Evolutionary conservation across 1,140 invertebrate genomes (phyloP).

Genomic region (Drosophila nannoptera): DNA sequence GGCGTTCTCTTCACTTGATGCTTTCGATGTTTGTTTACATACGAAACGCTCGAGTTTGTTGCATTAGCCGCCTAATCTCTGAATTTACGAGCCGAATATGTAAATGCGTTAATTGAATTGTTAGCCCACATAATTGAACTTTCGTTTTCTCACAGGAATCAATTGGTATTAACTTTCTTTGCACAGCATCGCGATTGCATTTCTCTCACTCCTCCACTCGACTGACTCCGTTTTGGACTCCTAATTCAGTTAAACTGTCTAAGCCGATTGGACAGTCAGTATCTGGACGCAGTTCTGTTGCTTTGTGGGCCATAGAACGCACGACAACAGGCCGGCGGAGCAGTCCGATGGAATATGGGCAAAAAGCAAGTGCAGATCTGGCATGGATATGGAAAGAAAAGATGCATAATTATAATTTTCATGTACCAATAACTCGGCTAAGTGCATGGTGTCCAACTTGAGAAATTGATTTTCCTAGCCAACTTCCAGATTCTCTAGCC

Average conservation of each 20-base stretch:
- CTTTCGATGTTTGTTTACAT: constrained; percentile 41
- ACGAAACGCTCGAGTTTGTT: constrained; percentile 23
- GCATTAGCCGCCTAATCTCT: constrained; percentile 32
- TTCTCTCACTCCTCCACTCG: constrained; percentile 41
- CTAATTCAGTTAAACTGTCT: constrained; percentile 69
- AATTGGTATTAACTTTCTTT: constrained; percentile 57
- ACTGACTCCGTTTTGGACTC: constrained; percentile 71
- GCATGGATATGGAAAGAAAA: constrained; percentile 22
- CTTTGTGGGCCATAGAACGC: constrained; percentile 75
- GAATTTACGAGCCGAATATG: constrained; percentile 61
- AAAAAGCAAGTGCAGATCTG: constrained; percentile 1
- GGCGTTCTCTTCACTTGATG: constrained; percentile 38
- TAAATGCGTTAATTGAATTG: constrained; percentile 61
- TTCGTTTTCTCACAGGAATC: constrained; percentile 35
- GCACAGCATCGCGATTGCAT: constrained; percentile 29
- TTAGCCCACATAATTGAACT: constrained; percentile 35
- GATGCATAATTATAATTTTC: constrained; percentile 72
- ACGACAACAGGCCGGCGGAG: constrained; percentile 56
- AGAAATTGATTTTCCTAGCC: constrained; percentile 66
- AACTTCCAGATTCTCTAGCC: constrained; percentile 24
- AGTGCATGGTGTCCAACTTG: constrained; percentile 58
- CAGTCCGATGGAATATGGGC: constrained; percentile 37
- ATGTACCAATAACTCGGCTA: constrained; percentile 73
- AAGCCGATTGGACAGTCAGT: constrained; percentile 52
- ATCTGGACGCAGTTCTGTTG: constrained; percentile 40